Conservation (phyloP, 2,797 vertebrate genomes). For the Emydoidea blandingii region DNA sequence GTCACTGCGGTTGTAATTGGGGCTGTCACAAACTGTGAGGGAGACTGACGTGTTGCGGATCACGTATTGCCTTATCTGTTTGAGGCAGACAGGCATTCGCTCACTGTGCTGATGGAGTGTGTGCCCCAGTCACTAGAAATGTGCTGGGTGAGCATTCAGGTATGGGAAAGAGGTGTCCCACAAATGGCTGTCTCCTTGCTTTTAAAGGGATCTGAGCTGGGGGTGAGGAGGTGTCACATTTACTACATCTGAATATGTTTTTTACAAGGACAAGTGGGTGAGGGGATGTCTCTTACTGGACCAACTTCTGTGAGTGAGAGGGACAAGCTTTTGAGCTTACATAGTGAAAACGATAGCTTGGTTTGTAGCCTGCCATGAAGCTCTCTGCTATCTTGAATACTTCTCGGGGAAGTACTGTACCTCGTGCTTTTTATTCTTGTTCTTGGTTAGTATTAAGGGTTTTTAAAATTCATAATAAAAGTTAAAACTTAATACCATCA, state of each 20-base stretch:
- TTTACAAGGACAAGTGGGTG: neutral
- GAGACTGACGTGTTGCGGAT: neutral
- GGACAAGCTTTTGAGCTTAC: neutral
- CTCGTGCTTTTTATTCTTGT: neutral
- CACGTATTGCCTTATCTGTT: too few relatives aligned
- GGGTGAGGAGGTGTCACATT: too few relatives aligned
- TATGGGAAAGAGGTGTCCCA: neutral
- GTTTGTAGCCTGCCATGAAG: neutral
- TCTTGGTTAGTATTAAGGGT: neutral
- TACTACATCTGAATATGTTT: too few relatives aligned
- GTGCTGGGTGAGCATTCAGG: neutral
- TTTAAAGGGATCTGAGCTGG: neutral
- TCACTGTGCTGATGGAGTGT: neutral
- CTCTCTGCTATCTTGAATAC: neutral
- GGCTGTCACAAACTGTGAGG: fast-evolving
- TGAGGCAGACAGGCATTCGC: neutral
- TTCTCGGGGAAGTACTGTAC: neutral
- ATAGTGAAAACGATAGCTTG: neutral
- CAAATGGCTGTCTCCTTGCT: neutral
- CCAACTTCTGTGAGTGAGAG: neutral
- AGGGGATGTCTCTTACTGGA: neutral
- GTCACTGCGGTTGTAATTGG: neutral
- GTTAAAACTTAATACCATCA: neutral
- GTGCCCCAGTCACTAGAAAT: neutral
- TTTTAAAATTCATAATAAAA: neutral